These are phyloP conservation scores for Odontocolon sp. DNA, from an alignment of 2,888 invertebrate genomes.

Conservation along the genomic window DNA sequence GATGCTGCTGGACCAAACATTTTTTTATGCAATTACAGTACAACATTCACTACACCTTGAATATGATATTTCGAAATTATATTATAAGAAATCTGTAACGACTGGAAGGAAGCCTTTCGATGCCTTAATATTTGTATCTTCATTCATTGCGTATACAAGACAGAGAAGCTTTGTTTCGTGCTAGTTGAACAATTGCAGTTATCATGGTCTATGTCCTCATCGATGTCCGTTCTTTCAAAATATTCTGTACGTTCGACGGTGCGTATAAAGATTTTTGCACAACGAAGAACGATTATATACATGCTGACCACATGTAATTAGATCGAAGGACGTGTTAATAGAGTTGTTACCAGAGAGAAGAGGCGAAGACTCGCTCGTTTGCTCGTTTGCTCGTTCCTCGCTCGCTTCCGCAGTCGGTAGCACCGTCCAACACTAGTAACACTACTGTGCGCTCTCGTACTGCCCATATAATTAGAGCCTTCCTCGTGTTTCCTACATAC, in stretches of 20 bases:
- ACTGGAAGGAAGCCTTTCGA: no score
- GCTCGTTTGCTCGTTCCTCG: conserved; percentile 50
- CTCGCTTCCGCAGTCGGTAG: conserved; percentile 54
- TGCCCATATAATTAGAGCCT: conserved; percentile 58
- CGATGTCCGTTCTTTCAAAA: conserved; percentile 18
- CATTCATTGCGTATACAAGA: conserved; percentile 32
- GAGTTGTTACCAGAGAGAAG: conserved; percentile 61
- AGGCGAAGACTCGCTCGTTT: conserved; percentile 55
- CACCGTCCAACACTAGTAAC: conserved; percentile 24
- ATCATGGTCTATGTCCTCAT: conserved; percentile 22
- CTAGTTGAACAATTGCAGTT: conserved; percentile 54
- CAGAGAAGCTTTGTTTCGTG: conserved; percentile 59
- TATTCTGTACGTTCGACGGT: conserved; percentile 28
- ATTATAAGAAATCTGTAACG: conserved; percentile 39
- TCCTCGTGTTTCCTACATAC: conserved; percentile 52
- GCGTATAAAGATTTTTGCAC: conserved; percentile 36
- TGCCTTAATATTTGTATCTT: background rate
- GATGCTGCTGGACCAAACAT: conserved; percentile 2
- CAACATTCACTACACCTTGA: conserved; percentile 2
- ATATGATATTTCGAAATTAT: conserved; percentile 34
- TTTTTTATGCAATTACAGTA: conserved; percentile 50
- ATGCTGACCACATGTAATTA: conserved; percentile 62
- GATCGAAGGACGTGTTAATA: conserved; percentile 63
- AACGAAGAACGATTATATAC: conserved; percentile 60
- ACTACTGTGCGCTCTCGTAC: conserved; percentile 43